phyloP scores from a whole-genome alignment of 2,797 vertebrate genomes.

The Todus mexicanus region DNA sequence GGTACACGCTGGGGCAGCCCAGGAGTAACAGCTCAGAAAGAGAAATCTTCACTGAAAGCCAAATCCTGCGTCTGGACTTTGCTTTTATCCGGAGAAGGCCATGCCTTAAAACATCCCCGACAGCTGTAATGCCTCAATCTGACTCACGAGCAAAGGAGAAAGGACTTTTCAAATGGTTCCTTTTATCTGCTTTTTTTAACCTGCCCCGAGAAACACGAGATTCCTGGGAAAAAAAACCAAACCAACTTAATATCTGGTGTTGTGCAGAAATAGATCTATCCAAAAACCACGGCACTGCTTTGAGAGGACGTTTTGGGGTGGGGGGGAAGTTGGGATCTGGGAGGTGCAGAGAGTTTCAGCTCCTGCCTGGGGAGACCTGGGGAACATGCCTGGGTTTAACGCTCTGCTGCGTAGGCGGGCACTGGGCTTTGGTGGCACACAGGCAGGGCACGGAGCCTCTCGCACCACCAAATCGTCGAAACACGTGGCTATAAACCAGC shows the following conservation, averaged over 20 bases:
- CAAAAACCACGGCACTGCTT: neutral
- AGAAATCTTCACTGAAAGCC: neutral
- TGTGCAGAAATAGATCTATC: neutral
- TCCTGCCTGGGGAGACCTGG: fast-evolving
- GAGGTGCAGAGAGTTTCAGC: neutral
- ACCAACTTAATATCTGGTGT: neutral
- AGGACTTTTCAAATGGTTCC: neutral
- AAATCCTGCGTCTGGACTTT: neutral
- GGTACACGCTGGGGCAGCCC: neutral
- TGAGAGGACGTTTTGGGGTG: too few species aligned
- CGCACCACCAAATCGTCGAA: fast-evolving
- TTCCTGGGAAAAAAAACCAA: neutral
- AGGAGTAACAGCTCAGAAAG: neutral
- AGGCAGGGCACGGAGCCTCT: neutral
- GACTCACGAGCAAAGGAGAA: neutral
- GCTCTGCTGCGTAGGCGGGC: fast-evolving
- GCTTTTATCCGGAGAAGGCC: conserved; percentile 1
- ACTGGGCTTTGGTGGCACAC: fast-evolving
- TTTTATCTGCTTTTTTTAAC: conserved; percentile 31
- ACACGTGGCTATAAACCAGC: fast-evolving
- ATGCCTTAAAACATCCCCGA: conserved; percentile 13
- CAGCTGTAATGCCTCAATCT: neutral
- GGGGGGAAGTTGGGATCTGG: neutral
- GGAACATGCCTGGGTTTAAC: fast-evolving
- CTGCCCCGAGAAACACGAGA: fast-evolving